Conservation (phyloP, 2,888 invertebrate species). For the Drosophila dives region DNA sequence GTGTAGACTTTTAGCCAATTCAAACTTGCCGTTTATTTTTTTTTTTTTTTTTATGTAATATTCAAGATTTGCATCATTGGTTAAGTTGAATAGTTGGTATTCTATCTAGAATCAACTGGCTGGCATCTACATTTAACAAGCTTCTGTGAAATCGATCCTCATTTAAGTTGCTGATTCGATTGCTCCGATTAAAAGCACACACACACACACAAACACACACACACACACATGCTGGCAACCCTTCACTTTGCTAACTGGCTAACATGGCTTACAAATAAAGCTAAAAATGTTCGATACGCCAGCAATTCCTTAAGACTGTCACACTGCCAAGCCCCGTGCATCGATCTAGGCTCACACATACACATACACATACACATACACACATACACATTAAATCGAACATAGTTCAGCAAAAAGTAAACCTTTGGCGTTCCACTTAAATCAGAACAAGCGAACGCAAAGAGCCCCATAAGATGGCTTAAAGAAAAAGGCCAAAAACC, state of each 20-base stretch:
- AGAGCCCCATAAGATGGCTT: not conserved
- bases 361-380: not conserved
- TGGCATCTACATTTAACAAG: constrained; percentile 47
- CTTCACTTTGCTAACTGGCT: constrained; percentile 46
- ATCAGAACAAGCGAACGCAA: constrained; percentile 42
- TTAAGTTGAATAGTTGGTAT: constrained; percentile 28
- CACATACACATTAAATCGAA: constrained; percentile 1
- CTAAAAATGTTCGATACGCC: constrained; percentile 45
- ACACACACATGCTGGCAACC: constrained; percentile 19
- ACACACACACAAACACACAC: constrained; percentile 3
- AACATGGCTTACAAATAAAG: constrained; percentile 47
- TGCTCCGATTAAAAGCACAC: constrained; percentile 53
- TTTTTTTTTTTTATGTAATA: constrained; percentile 4
- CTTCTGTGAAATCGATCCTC: constrained; percentile 64
- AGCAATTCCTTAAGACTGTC: constrained; percentile 65
- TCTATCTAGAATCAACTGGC: constrained; percentile 48
- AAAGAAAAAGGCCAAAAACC: constrained; percentile 29
- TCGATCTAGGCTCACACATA: constrained; percentile 26
- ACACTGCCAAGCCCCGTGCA: constrained; percentile 61
- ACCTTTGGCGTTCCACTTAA: constrained; percentile 44
- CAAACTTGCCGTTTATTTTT: not conserved
- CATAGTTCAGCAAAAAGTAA: constrained; percentile 34
- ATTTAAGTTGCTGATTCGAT: constrained; percentile 48
- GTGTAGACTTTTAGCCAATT: not conserved
- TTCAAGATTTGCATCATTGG: constrained; percentile 35